These are phyloP conservation scores for Bucorvus abyssinicus DNA, from an alignment of 2,797 vertebrate genomes.

Conservation along the genomic window DNA sequence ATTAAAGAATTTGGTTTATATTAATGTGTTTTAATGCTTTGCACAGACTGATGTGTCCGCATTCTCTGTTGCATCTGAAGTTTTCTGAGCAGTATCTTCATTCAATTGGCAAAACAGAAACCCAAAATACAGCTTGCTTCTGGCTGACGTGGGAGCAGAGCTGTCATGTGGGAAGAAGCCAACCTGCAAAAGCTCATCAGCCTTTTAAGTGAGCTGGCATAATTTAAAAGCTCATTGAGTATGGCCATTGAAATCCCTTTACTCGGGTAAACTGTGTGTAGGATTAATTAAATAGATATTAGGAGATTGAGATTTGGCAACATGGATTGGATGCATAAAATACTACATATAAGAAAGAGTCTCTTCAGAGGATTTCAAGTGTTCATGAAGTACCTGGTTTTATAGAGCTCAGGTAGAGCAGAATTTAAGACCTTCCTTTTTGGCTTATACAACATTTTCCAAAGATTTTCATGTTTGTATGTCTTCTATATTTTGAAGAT, in stretches of 20 bases:
- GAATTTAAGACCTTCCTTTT: neutral
- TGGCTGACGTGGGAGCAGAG: neutral
- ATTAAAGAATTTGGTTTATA: neutral
- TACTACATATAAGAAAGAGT: neutral
- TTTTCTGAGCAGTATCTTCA: neutral
- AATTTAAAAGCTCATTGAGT: neutral
- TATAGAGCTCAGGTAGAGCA: neutral
- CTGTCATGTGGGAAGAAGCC: neutral
- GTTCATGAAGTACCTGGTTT: neutral
- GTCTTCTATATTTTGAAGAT: neutral
- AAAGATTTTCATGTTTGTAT: neutral
- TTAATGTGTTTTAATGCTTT: neutral
- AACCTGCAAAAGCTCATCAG: neutral
- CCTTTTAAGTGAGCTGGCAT: neutral
- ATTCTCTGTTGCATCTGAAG: neutral
- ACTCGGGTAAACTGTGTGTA: neutral
- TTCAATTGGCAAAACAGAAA: neutral
- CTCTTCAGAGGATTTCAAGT: neutral
- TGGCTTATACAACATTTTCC: neutral
- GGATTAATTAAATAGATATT: neutral
- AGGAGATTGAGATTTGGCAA: neutral
- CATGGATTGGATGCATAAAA: neutral
- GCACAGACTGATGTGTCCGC: neutral
- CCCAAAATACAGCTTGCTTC: neutral
- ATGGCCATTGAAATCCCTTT: neutral